Evolutionary conservation across 2,888 invertebrate genomes (phyloP).

Genomic region (Papilio protenor): DNA sequence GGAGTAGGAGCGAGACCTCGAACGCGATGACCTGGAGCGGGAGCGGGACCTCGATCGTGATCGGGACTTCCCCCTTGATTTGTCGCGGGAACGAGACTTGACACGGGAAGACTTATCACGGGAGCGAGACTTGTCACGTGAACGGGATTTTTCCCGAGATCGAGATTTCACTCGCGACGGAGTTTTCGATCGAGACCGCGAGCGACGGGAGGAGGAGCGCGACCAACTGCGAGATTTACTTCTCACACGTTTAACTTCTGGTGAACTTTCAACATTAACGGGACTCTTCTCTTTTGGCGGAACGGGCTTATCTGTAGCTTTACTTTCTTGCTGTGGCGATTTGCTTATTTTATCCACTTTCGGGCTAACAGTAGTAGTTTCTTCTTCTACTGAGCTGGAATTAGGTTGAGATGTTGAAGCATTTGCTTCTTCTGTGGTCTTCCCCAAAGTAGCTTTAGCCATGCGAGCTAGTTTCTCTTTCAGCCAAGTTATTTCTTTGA

Average conservation of each 20-base stretch:
- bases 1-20: slow-evolving; percentile 78
- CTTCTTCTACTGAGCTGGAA: slow-evolving; percentile 47
- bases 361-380: slow-evolving; percentile 47
- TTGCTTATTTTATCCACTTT: slow-evolving; percentile 48
- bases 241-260: slow-evolving; percentile 59
- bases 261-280: slow-evolving; percentile 58
- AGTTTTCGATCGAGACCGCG: slow-evolving; percentile 53
- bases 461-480: slow-evolving; percentile 87
- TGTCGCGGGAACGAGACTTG: slow-evolving; percentile 58
- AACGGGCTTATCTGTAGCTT: slow-evolving; percentile 47
- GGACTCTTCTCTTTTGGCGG: slow-evolving; percentile 57
- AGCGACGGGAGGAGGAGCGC: slow-evolving; percentile 63
- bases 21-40: slow-evolving; percentile 76
- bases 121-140: slow-evolving; percentile 57
- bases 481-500: slow-evolving; percentile 87
- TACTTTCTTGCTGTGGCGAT: slow-evolving; percentile 50
- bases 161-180: slow-evolving; percentile 62
- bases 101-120: slow-evolving; percentile 54
- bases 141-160: slow-evolving; percentile 61
- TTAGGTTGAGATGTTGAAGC: slow-evolving; percentile 61
- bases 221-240: slow-evolving; percentile 65
- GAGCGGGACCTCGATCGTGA: slow-evolving; percentile 63
- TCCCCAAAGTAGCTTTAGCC: slow-evolving; percentile 85
- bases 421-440: slow-evolving; percentile 58
- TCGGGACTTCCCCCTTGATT: slow-evolving; percentile 52